Conservation (phyloP, 2,113 vertebrate genomes). For the Callithrix jacchus region DNA sequence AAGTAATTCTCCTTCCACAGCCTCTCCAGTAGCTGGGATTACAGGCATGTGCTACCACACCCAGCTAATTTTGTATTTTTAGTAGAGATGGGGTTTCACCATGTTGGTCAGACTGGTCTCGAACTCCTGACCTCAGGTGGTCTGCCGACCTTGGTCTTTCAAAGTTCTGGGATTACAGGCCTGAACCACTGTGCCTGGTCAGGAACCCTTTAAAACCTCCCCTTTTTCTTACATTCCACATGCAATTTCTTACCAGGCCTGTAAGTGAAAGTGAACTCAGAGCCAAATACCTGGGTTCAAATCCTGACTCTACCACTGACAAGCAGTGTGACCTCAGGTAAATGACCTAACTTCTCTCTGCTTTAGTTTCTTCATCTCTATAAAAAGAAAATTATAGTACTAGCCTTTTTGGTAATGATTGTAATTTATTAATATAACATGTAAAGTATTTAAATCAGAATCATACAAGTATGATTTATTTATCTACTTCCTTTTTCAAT, state of each 20-base stretch:
- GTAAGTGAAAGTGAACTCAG: not conserved
- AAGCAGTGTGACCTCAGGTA: not conserved
- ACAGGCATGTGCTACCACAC: too few species aligned
- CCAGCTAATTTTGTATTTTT: too few species aligned
- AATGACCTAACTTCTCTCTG: not conserved
- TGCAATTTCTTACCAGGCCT: not conserved
- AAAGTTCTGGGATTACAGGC: too few species aligned
- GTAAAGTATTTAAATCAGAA: not conserved
- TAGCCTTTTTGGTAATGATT: not conserved
- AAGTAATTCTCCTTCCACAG: too few species aligned
- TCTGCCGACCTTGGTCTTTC: too few species aligned
- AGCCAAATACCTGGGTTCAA: not conserved
- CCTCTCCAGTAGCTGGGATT: too few species aligned
- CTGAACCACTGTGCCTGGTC: too few species aligned
- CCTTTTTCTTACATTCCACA: not conserved
- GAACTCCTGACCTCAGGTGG: too few species aligned
- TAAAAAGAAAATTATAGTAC: not conserved
- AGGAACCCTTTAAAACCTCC: not conserved
- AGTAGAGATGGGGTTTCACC: too few species aligned
- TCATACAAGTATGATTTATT: not conserved
- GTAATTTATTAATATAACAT: not conserved
- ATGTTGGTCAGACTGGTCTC: too few species aligned
- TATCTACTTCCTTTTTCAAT: not conserved
- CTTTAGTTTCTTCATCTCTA: not conserved
- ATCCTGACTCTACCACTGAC: not conserved